Conservation (phyloP, 1,140 invertebrate genomes). For the Carposina sasakii region DNA sequence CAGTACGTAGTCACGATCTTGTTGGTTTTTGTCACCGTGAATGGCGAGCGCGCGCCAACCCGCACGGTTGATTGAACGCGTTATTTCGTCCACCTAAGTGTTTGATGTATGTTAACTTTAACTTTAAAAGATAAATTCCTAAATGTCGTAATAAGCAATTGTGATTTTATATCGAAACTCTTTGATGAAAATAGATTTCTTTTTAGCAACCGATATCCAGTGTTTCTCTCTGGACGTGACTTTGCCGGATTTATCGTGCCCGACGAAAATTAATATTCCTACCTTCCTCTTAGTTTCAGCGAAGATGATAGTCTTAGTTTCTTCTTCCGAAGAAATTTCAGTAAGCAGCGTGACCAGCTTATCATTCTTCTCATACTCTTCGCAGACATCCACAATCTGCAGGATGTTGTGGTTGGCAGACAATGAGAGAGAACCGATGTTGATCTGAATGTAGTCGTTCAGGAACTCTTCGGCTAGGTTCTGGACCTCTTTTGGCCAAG, state of each 20-base stretch:
- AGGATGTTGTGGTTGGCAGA: conserved; percentile 99
- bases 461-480: conserved; percentile 96
- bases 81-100: conserved; percentile 92
- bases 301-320: conserved; percentile 98
- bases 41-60: conserved; percentile 96
- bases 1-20: conserved; percentile 94
- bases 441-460: conserved; percentile 95
- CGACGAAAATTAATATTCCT: too few relatives aligned
- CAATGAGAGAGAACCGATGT: conserved; percentile 94
- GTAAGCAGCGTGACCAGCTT: conserved; percentile 90
- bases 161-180: too few relatives aligned
- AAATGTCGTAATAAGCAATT: too few relatives aligned
- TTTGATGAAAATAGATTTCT: too few relatives aligned
- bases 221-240: not conserved
- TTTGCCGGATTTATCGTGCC: not conserved
- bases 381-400: conserved; percentile 97
- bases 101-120: too few relatives aligned
- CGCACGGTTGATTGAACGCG: conserved; percentile 91
- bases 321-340: conserved; percentile 91
- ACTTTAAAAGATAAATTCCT: too few relatives aligned
- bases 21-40: conserved; percentile 98
- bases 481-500: conserved; percentile 99
- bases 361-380: conserved; percentile 91
- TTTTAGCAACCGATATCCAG: too few relatives aligned
- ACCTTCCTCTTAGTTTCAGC: conserved; percentile 98